These are phyloP conservation scores for Esox niger DNA, from an alignment of 2,113 vertebrate genomes.

Conservation along the genomic window DNA sequence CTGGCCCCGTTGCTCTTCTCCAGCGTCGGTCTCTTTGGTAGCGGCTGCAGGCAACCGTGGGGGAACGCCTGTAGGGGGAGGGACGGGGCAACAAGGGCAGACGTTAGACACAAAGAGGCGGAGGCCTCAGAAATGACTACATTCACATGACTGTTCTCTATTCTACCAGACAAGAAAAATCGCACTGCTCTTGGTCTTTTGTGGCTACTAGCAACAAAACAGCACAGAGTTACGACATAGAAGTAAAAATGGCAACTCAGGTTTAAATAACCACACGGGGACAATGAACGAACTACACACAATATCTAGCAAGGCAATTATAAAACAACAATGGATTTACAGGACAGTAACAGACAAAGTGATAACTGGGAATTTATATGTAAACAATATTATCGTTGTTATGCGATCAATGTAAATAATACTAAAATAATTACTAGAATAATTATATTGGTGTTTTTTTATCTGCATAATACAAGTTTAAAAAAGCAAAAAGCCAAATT, in stretches of 20 bases:
- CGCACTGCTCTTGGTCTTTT: background rate
- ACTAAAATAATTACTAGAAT: background rate
- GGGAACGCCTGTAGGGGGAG: conserved; percentile 85
- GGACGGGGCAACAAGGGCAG: conserved; percentile 48
- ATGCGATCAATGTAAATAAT: background rate
- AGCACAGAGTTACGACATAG: conserved; percentile 30
- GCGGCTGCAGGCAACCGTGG: conserved; percentile 91
- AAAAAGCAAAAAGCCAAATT: conserved; percentile 82
- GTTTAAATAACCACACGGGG: conserved; percentile 58
- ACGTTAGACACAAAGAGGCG: conserved; percentile 30
- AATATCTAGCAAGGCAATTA: conserved; percentile 48
- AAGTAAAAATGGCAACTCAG: conserved; percentile 53
- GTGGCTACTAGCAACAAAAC: conserved; percentile 6
- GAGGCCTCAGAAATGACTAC: conserved; percentile 14
- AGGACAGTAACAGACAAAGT: conserved; percentile 27
- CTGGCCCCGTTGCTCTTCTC: conserved; percentile 94
- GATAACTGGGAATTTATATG: conserved; percentile 33
- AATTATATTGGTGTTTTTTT: conserved; percentile 16
- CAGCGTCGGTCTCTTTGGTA: conserved; percentile 99
- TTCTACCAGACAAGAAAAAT: background rate
- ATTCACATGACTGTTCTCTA: background rate
- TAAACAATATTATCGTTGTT: conserved; percentile 7
- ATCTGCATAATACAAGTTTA: conserved; percentile 61
- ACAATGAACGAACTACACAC: conserved; percentile 60
- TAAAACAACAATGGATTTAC: conserved; percentile 39